Evolutionary conservation across 2,113 vertebrate species (phyloP).

Genomic region (Dermatemys mawii): DNA sequence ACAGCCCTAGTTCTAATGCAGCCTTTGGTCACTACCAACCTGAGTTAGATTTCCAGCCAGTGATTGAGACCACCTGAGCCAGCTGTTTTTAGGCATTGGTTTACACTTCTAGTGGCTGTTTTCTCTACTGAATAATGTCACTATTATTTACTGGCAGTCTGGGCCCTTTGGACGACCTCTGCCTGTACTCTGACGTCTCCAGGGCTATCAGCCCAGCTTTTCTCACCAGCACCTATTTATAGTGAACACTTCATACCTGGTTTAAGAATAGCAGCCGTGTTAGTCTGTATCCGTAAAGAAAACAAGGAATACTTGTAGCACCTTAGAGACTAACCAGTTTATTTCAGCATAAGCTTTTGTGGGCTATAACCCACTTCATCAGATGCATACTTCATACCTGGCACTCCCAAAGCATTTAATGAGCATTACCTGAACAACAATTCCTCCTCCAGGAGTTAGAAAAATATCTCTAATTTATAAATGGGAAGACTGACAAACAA

Average conservation of each 20-base stretch:
- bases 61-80: not conserved
- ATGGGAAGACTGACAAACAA: not conserved
- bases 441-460: not conserved
- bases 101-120: not conserved
- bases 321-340: too few relatives aligned
- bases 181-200: not conserved
- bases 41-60: not conserved
- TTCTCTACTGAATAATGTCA: not conserved
- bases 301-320: too few relatives aligned
- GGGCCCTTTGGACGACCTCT: not conserved
- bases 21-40: accelerated
- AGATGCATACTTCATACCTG: too few relatives aligned
- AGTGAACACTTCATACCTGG: not conserved
- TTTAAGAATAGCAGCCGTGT: too few relatives aligned
- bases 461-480: too few relatives aligned
- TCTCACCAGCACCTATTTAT: not conserved
- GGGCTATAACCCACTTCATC: too few relatives aligned
- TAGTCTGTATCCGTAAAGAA: too few relatives aligned
- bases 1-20: not conserved
- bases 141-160: not conserved
- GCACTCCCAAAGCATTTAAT: not conserved
- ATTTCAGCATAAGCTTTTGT: too few relatives aligned
- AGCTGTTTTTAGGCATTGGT: not conserved
- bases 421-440: not conserved
- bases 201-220: not conserved